These are phyloP conservation scores for Pao palembangensis DNA, from an alignment of 2,113 vertebrate species.

Conservation along the genomic window DNA sequence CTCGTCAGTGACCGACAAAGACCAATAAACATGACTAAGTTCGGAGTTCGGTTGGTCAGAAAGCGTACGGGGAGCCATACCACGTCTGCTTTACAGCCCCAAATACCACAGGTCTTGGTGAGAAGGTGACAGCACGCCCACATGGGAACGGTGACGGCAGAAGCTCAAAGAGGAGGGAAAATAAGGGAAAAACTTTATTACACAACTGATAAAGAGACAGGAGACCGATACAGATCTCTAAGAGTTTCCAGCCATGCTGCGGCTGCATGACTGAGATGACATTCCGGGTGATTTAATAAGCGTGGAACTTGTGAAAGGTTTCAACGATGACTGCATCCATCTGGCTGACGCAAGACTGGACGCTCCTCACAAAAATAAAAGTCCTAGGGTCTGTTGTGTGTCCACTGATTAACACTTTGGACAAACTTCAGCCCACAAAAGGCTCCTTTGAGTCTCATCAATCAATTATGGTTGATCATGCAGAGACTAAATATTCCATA, in stretches of 20 bases:
- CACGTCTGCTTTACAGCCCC: conserved; percentile 48
- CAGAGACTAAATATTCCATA: conserved; percentile 6
- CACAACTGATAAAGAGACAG: conserved; percentile 15
- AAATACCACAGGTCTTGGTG: conserved; percentile 60
- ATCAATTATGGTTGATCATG: conserved; percentile 36
- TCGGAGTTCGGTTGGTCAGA: conserved; percentile 28
- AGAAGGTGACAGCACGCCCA: conserved; percentile 51
- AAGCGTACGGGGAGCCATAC: conserved; percentile 31
- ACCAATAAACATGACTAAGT: conserved; percentile 1
- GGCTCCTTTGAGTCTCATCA: conserved; percentile 14
- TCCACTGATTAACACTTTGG: conserved; percentile 43
- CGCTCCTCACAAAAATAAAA: conserved; percentile 7
- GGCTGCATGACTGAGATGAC: conserved; percentile 30
- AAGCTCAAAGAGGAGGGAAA: conserved; percentile 6
- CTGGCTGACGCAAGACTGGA: conserved; percentile 29
- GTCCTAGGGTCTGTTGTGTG: conserved; percentile 1
- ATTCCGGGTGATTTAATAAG: conserved; percentile 44
- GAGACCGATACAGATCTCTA: conserved; percentile 5
- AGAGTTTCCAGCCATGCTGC: conserved; percentile 32
- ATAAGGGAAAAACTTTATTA: neutral
- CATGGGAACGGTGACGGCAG: conserved; percentile 28
- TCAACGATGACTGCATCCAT: conserved; percentile 29
- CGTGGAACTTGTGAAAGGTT: conserved; percentile 26
- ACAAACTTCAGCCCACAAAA: conserved; percentile 26
- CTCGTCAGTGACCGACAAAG: conserved; percentile 2